Conservation (phyloP, 2,113 vertebrate genomes). For the Antennarius striatus region DNA sequence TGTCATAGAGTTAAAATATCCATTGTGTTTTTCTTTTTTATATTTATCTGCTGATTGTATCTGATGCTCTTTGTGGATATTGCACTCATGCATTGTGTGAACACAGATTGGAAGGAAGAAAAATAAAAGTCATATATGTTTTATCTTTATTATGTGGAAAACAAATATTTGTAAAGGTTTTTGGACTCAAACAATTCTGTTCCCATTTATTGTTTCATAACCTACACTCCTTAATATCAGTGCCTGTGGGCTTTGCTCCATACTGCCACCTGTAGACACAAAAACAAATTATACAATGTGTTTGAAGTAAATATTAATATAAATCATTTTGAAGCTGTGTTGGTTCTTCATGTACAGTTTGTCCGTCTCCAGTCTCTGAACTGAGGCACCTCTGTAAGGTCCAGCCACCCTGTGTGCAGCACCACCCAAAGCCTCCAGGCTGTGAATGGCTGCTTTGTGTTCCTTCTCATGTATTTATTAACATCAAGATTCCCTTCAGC, state of each 20-base stretch:
- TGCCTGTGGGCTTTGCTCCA: no score
- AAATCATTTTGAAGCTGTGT: neutral
- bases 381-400: conserved; percentile 51
- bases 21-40: conserved; percentile 67
- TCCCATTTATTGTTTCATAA: no score
- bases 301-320: no score
- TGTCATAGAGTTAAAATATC: conserved; percentile 57
- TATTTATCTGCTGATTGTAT: conserved; percentile 72
- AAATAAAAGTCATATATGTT: conserved; percentile 28
- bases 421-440: conserved; percentile 18
- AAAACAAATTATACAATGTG: no score
- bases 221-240: no score
- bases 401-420: conserved; percentile 5
- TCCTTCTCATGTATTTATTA: conserved; percentile 6
- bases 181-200: no score
- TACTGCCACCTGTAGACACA: no score
- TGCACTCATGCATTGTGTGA: conserved; percentile 61
- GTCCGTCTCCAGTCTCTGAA: conserved; percentile 17
- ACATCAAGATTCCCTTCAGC: neutral
- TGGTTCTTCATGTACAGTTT: conserved; percentile 1
- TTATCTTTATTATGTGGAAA: conserved; percentile 11
- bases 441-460: conserved; percentile 61
- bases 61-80: conserved; percentile 47
- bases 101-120: conserved; percentile 46
- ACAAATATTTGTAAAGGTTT: neutral